Evolutionary conservation across 2,113 vertebrate genomes (phyloP).

Genomic region (Columbina picui): DNA sequence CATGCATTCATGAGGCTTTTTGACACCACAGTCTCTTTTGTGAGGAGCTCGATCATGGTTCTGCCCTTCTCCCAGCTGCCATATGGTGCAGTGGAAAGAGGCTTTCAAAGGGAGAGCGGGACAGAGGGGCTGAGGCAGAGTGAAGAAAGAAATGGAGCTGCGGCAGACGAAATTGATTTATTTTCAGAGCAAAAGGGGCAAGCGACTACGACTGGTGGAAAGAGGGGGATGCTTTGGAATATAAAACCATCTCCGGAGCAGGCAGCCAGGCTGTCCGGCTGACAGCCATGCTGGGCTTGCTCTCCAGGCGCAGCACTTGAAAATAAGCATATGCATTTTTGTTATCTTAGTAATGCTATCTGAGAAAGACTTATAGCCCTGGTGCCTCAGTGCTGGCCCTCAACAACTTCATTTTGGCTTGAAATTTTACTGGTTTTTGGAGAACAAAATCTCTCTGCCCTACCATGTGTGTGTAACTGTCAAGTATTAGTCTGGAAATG

Average conservation of each 20-base stretch:
- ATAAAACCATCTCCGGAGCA: slow-evolving; percentile 15
- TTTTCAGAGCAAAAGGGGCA: slow-evolving; percentile 51
- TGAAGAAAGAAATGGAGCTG: slow-evolving; percentile 65
- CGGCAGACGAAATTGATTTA: slow-evolving; percentile 85
- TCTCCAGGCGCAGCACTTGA: slow-evolving; percentile 12
- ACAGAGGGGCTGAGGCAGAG: not conserved
- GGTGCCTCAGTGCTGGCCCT: not conserved
- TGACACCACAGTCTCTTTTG: slow-evolving; percentile 87
- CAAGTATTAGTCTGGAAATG: not conserved
- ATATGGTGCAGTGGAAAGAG: slow-evolving; percentile 84
- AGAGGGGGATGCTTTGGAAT: not conserved
- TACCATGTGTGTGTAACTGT: not conserved
- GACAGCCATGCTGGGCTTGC: slow-evolving; percentile 7
- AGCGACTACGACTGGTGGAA: slow-evolving; percentile 5
- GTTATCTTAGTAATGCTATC: slow-evolving; percentile 27
- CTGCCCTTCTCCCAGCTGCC: slow-evolving; percentile 86
- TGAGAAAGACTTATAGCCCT: not conserved
- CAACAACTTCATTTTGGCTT: not conserved
- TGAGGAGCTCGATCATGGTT: slow-evolving; percentile 73
- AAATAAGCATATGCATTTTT: slow-evolving; percentile 14
- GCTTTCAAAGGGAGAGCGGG: slow-evolving; percentile 64
- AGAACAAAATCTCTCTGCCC: not conserved
- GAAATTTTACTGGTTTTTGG: not conserved
- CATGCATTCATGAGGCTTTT: slow-evolving; percentile 87
- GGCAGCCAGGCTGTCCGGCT: slow-evolving; percentile 39